Conservation (phyloP, 2,113 vertebrate species). For the Catharus fuscescens region DNA sequence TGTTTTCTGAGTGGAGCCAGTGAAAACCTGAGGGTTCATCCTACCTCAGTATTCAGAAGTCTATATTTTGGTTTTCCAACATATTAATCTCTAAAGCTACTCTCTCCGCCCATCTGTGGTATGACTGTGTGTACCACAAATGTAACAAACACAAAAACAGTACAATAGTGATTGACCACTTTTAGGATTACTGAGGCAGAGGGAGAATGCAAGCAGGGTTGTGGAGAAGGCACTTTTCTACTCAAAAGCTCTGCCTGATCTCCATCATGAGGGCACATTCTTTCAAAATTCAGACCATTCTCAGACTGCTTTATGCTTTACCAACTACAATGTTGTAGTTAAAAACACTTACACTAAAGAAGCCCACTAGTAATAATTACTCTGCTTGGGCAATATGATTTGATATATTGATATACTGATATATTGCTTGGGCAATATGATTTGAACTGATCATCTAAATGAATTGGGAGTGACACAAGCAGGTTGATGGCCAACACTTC, state of each 20-base stretch:
- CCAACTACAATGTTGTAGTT: background rate
- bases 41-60: background rate
- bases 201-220: background rate
- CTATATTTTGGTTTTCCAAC: background rate
- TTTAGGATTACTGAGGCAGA: background rate
- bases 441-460: conserved; percentile 52
- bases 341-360: conserved; percentile 43
- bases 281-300: conserved; percentile 16
- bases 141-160: background rate
- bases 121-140: background rate
- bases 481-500: conserved; percentile 11
- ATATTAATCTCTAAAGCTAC: background rate
- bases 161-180: background rate
- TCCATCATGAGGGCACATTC: background rate
- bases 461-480: conserved; percentile 29
- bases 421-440: background rate
- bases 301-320: conserved; percentile 7
- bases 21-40: background rate
- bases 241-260: background rate
- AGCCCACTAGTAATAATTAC: conserved; percentile 54
- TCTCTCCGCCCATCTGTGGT: background rate
- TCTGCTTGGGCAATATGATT: background rate
- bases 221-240: background rate
- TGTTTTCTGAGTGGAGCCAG: background rate
- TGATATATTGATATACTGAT: no score